Percentiles rank a stretch among this genome's conserved stretches.
Evolutionary conservation across 2,113 vertebrate species (phyloP).

Genomic region (Oryzias javanicus): DNA sequence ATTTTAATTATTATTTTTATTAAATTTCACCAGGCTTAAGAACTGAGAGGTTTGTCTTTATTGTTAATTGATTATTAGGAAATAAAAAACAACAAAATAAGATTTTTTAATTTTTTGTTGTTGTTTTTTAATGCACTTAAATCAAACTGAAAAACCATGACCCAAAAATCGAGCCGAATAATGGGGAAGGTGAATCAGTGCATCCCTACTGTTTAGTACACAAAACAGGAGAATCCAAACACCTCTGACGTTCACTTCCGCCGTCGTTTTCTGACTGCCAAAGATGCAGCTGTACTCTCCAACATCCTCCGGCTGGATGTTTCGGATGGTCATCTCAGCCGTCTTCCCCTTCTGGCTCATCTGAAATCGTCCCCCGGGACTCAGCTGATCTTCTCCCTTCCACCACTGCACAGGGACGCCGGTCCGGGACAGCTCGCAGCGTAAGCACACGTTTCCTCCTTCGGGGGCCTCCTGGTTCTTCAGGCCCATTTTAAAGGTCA

Average conservation of each 20-base stretch:
- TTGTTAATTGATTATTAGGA: too few relatives aligned
- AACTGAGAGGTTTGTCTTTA: too few relatives aligned
- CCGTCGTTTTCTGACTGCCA: constrained; percentile 81
- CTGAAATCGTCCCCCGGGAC: constrained; percentile 69
- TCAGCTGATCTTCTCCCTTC: constrained; percentile 78
- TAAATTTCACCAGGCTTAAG: too few relatives aligned
- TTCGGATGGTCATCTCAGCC: constrained; percentile 80
- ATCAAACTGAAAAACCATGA: too few relatives aligned
- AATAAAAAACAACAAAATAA: too few relatives aligned
- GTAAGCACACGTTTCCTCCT: constrained; percentile 66
- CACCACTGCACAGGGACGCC: constrained; percentile 80
- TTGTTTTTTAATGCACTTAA: too few relatives aligned
- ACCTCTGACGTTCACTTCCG: constrained; percentile 85
- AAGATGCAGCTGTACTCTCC: constrained; percentile 86
- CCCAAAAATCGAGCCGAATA: too few relatives aligned
- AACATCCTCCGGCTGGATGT: constrained; percentile 75
- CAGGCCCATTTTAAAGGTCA: constrained; percentile 79
- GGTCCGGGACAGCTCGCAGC: constrained; percentile 80
- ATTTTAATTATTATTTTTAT: too few relatives aligned
- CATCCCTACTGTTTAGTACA: background rate
- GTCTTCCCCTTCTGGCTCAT: constrained; percentile 76
- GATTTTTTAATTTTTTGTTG: too few relatives aligned
- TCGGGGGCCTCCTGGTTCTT: constrained; percentile 84
- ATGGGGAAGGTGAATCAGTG: too few relatives aligned
- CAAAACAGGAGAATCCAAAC: constrained; percentile 15